These are phyloP conservation scores for Drosophila austrosaltans DNA, from an alignment of 2,888 invertebrate genomes.

Conservation along the genomic window DNA sequence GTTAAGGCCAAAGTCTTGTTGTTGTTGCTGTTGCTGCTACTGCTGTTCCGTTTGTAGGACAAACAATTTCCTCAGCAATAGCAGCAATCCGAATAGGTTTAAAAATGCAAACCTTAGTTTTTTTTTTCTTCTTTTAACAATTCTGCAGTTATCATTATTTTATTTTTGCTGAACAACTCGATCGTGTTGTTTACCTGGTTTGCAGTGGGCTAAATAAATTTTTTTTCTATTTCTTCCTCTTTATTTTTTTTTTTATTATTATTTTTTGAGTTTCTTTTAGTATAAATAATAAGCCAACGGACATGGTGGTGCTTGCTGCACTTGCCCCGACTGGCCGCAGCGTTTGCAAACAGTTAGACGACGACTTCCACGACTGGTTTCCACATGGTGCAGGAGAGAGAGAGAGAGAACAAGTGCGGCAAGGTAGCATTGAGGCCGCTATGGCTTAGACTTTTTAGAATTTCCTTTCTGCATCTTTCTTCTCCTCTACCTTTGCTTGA, in stretches of 20 bases:
- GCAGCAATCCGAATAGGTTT: slow-evolving; percentile 52
- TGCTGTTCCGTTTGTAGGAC: slow-evolving; percentile 57
- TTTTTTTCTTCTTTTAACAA: slow-evolving; percentile 46
- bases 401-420: slow-evolving; percentile 53
- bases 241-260: slow-evolving; percentile 6
- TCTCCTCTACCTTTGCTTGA: slow-evolving; percentile 57
- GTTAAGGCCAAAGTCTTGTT: slow-evolving; percentile 27
- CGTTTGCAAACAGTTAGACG: slow-evolving; percentile 64
- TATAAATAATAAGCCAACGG: slow-evolving; percentile 73
- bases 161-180: slow-evolving; percentile 64
- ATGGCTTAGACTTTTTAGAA: slow-evolving; percentile 39
- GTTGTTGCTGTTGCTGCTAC: not conserved
- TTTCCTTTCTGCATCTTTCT: slow-evolving; percentile 54
- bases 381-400: slow-evolving; percentile 20
- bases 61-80: slow-evolving; percentile 68
- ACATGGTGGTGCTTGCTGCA: slow-evolving; percentile 42
- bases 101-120: slow-evolving; percentile 48
- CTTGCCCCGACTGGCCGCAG: slow-evolving; percentile 40
- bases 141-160: slow-evolving; percentile 74
- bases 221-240: slow-evolving; percentile 19
- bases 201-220: slow-evolving; percentile 76
- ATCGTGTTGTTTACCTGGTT: slow-evolving; percentile 60
- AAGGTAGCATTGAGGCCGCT: slow-evolving; percentile 37
- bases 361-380: slow-evolving; percentile 70
- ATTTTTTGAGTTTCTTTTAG: slow-evolving; percentile 7